A percentile compares a stretch with the other conserved stretches of the same genome.
Conservation (phyloP, 2,797 vertebrate species). For the Mallotus villosus region DNA sequence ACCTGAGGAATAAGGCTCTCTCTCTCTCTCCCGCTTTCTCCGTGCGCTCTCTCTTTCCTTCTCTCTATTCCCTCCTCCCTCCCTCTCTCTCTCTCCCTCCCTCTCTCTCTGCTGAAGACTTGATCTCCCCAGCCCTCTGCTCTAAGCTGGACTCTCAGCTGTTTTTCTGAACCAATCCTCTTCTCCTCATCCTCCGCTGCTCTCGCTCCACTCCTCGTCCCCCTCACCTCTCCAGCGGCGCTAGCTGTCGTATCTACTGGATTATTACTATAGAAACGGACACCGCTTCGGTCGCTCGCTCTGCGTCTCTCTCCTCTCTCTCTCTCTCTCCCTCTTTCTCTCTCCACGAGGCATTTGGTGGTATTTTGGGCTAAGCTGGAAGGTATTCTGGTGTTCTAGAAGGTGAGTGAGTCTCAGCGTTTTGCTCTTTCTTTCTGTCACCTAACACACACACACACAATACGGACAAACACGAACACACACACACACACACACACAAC, state of each 20-base stretch:
- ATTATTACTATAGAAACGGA: too few species aligned
- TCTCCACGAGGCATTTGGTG: neutral
- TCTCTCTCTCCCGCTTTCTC: neutral
- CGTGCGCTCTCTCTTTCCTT: slow-evolving; percentile 35
- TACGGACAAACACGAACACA: too few species aligned
- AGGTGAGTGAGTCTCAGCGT: neutral
- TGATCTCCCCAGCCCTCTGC: neutral
- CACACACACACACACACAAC: too few species aligned
- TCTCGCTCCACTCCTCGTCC: neutral
- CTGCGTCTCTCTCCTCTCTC: slow-evolving; percentile 7
- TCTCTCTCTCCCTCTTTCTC: slow-evolving; percentile 24
- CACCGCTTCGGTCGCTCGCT: neutral
- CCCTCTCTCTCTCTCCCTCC: slow-evolving; percentile 32
- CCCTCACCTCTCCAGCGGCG: neutral
- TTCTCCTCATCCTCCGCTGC: neutral
- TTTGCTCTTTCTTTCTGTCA: neutral
- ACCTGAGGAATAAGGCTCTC: neutral
- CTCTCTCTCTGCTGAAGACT: slow-evolving; percentile 42
- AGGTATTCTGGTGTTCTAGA: neutral
- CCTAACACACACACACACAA: neutral
- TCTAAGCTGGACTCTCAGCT: neutral
- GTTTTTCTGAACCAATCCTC: neutral
- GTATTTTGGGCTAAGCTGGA: neutral
- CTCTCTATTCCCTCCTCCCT: slow-evolving; percentile 19
- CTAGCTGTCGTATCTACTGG: too few species aligned